Evolutionary conservation across 2,888 invertebrate species (phyloP), one percentile per base, ranked within the genome.

Genomic region (Portevinia maculata): DNA sequence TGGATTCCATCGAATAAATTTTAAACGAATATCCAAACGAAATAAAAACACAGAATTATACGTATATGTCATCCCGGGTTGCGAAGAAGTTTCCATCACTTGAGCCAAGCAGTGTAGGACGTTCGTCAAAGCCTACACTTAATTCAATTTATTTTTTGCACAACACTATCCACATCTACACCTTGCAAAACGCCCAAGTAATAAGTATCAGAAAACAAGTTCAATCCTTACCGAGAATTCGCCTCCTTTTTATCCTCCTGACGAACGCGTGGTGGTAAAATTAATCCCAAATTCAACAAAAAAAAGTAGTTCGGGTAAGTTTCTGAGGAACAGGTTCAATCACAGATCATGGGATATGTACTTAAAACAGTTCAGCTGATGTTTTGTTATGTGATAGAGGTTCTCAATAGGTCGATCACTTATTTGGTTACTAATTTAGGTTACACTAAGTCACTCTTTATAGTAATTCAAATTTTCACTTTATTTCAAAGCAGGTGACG

Each of bases 41-140:
- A 9, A 48, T 41, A 30, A 50, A 64, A 41, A 55, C 13, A 64
- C 17, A 41, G 5, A 30, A 9, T 19, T 7, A 37, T 30, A n/a
- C n/a, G n/a, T 30, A 62, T 30, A 62, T 76, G 60, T 69, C 75
- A 69, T 60, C 60, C 46, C 21, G 30, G 37, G 34, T 70, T 39
- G 24, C 19, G 39, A 17, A 46, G 41, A 71, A 69, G 46, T 44
- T 17, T 62, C 44, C 13, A 46, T 5, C 34, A 17, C 39, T 52
- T 24, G 32, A 50, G 17, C 52, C 24, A 17, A 34, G 21, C 21
- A 21, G 52, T 70, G 81, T 81, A 71, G 81, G 81, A 71, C 39
- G 81, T 19, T 65, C 52, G 50, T 76, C 76, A 59, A 60, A 65
- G 62, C 81, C 81, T 81, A 81, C 81, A 71, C 81, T 76, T 59